A percentile compares a stretch with the other conserved stretches of the same genome.
These are phyloP conservation scores for Elmis aenea DNA, from an alignment of 2,888 invertebrate genomes.

Conservation along the genomic window DNA sequence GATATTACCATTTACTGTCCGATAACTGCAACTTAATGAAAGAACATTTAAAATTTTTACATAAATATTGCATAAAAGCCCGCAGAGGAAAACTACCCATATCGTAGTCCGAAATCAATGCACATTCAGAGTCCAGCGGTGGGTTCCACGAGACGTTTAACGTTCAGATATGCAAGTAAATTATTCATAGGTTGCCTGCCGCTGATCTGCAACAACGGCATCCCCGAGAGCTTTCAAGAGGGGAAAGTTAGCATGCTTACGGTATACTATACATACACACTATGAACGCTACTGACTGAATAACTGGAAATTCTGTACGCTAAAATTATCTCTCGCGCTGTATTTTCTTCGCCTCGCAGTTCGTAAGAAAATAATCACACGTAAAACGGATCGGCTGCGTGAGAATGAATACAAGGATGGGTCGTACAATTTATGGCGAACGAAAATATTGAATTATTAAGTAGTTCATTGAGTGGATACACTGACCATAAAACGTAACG, in stretches of 20 bases:
- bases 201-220: conserved; percentile 12
- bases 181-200: conserved; percentile 16
- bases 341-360: conserved; percentile 13
- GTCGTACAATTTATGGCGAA: conserved; percentile 32
- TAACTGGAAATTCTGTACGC: conserved; percentile 13
- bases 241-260: conserved; percentile 8
- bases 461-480: conserved; percentile 21
- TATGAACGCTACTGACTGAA: conserved; percentile 12
- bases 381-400: conserved; percentile 12
- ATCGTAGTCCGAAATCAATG: conserved; percentile 4
- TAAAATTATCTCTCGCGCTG: conserved; percentile 12
- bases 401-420: conserved; percentile 10
- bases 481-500: conserved; percentile 22
- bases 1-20: conserved; percentile 8
- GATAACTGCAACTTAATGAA: conserved; percentile 7
- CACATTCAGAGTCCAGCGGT: neutral
- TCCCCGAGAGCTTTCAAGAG: conserved; percentile 8
- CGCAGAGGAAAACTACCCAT: neutral
- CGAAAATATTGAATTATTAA: conserved; percentile 34
- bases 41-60: conserved; percentile 1
- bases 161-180: conserved; percentile 13
- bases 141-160: neutral
- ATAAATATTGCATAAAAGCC: conserved; percentile 6
- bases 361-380: conserved; percentile 16
- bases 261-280: conserved; percentile 10